Evolutionary conservation across 2,888 invertebrate species (phyloP).

Genomic region (Epirrhoe alternata): DNA sequence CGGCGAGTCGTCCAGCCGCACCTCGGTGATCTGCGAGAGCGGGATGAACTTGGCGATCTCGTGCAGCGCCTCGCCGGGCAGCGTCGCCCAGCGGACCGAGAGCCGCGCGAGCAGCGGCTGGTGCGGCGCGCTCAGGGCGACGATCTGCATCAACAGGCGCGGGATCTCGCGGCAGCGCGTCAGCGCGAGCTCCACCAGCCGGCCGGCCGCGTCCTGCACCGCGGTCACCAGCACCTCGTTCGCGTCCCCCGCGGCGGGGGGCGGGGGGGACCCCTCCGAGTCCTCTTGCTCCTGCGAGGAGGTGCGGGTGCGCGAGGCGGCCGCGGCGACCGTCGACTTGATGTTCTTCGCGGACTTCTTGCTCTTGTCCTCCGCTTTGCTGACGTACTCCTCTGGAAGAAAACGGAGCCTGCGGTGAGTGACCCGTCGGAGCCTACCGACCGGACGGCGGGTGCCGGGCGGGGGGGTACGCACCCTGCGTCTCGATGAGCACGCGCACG

Average conservation of each 20-base stretch:
- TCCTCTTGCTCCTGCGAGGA: constrained; percentile 3
- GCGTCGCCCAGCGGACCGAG: constrained; percentile 37
- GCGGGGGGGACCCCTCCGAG: constrained; percentile 4
- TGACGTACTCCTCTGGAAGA: constrained; percentile 41
- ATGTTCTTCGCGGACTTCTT: constrained; percentile 15
- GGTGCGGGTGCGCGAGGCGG: constrained; percentile 9
- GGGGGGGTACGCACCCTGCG: constrained; percentile 27
- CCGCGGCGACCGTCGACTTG: constrained; percentile 3
- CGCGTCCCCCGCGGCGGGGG: background rate
- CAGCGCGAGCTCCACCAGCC: constrained; percentile 44
- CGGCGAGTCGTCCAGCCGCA: constrained; percentile 52
- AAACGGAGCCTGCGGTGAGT: background rate
- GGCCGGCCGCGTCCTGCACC: constrained; percentile 31
- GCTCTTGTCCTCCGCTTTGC: constrained; percentile 30
- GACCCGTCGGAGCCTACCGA: background rate
- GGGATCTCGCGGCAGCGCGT: constrained; percentile 37
- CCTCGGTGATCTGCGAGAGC: constrained; percentile 45
- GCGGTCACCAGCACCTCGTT: constrained; percentile 11
- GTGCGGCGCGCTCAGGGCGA: constrained; percentile 47
- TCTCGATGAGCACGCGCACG: constrained; percentile 33
- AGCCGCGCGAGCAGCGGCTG: constrained; percentile 42
- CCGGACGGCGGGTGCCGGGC: background rate
- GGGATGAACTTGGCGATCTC: constrained; percentile 41
- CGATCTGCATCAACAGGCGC: constrained; percentile 45
- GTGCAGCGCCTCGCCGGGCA: constrained; percentile 39